Evolutionary conservation across 2,888 invertebrate genomes (phyloP).

Genomic region (Acanthosoma haemorrhoidale): DNA sequence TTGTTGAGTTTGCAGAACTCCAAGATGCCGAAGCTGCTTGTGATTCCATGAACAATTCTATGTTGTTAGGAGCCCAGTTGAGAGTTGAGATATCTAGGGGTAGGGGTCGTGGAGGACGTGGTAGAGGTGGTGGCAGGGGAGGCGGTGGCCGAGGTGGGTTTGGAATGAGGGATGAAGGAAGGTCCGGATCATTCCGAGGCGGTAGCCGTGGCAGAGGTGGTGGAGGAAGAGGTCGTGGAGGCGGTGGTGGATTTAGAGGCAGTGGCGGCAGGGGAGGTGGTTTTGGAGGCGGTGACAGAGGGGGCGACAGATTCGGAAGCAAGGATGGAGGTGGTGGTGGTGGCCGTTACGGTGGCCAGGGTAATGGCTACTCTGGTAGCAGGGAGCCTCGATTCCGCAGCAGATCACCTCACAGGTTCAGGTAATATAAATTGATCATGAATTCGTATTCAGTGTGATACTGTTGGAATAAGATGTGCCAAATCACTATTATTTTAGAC

Average conservation of each 20-base stretch:
- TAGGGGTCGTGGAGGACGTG: slow-evolving; percentile 64
- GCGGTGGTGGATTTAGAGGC: slow-evolving; percentile 48
- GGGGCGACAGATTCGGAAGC: slow-evolving; percentile 48
- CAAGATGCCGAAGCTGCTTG: slow-evolving; percentile 87
- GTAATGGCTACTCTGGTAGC: slow-evolving; percentile 38
- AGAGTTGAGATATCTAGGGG: slow-evolving; percentile 84
- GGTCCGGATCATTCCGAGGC: slow-evolving; percentile 57
- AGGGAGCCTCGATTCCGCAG: slow-evolving; percentile 36
- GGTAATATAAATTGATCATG: slow-evolving; percentile 34
- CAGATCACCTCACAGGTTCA: slow-evolving; percentile 36
- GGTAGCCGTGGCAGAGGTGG: slow-evolving; percentile 56
- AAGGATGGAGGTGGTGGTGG: slow-evolving; percentile 47
- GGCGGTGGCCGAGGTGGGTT: slow-evolving; percentile 49
- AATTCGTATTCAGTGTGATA: no score
- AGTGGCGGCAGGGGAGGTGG: slow-evolving; percentile 57
- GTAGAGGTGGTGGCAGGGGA: slow-evolving; percentile 56
- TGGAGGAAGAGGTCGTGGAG: slow-evolving; percentile 49
- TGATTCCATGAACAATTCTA: slow-evolving; percentile 80
- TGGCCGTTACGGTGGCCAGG: slow-evolving; percentile 45
- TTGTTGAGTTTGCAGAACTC: slow-evolving; percentile 84
- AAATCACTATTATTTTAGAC: no score
- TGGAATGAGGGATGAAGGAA: slow-evolving; percentile 45
- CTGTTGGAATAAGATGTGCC: no score
- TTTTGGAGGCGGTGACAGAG: slow-evolving; percentile 51
- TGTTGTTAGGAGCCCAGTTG: slow-evolving; percentile 79